A percentile compares a stretch with the other conserved stretches of the same genome.
Evolutionary conservation across 2,113 vertebrate genomes (phyloP).

Genomic region (Apteryx mantelli): DNA sequence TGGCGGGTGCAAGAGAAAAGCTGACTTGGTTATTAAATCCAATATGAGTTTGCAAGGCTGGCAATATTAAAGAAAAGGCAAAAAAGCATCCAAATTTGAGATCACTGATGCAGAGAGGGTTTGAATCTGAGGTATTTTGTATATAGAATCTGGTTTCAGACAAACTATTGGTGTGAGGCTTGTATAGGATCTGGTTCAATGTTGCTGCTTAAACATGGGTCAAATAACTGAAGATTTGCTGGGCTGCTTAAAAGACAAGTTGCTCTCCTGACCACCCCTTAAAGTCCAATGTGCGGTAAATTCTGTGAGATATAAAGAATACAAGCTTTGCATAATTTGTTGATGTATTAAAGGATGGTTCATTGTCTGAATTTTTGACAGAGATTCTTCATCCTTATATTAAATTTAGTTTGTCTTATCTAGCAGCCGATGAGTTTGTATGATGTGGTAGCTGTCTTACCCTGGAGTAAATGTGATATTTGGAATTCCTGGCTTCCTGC

Average conservation of each 20-base stretch:
- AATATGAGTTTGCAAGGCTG: background rate
- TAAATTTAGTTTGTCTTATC: background rate
- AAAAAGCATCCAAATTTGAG: background rate
- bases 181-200: background rate
- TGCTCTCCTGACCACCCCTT: background rate
- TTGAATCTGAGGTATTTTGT: background rate
- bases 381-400: background rate
- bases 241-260: background rate
- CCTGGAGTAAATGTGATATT: background rate
- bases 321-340: background rate
- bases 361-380: background rate
- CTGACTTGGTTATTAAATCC: background rate
- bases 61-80: background rate
- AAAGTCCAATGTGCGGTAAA: background rate
- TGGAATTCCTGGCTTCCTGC: background rate
- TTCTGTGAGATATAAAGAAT: background rate
- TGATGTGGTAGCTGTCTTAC: background rate
- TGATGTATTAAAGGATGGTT: background rate
- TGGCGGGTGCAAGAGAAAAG: background rate
- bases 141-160: background rate
- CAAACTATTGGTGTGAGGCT: background rate
- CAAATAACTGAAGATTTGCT: background rate
- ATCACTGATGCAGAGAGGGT: background rate
- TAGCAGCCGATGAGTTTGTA: background rate
- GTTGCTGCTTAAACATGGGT: background rate